phyloP scores from a whole-genome alignment of 2,797 vertebrate species.

The Harpagifer antarcticus region DNA sequence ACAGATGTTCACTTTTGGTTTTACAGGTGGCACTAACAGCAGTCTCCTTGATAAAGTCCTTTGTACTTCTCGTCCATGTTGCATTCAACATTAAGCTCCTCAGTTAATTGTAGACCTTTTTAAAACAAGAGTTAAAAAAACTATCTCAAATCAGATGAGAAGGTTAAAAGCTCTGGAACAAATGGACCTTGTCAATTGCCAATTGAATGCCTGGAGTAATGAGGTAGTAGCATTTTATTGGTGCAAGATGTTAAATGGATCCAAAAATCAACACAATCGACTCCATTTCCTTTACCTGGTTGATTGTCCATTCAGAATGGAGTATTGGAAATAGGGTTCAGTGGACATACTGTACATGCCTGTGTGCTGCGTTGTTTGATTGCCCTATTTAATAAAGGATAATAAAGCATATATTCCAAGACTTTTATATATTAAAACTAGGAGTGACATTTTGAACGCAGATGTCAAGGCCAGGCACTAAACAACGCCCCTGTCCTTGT shows the following conservation, averaged over 20 bases:
- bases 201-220: neutral
- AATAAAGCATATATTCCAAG: neutral
- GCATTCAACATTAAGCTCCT: neutral
- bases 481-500: neutral
- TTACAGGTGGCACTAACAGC: no score
- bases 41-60: no score
- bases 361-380: neutral
- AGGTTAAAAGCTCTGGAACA: slow-evolving; percentile 1
- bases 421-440: neutral
- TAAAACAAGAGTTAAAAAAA: neutral
- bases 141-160: neutral
- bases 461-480: neutral
- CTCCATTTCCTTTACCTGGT: no score
- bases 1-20: no score
- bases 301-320: neutral
- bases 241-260: neutral
- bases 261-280: neutral
- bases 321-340: neutral
- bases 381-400: neutral
- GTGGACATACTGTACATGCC: neutral
- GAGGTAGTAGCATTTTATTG: neutral
- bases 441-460: slow-evolving; percentile 15
- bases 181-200: neutral
- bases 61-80: neutral
- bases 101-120: neutral